These are phyloP conservation scores for Helostoma temminkii DNA, from an alignment of 2,797 vertebrate species.

Conservation along the genomic window DNA sequence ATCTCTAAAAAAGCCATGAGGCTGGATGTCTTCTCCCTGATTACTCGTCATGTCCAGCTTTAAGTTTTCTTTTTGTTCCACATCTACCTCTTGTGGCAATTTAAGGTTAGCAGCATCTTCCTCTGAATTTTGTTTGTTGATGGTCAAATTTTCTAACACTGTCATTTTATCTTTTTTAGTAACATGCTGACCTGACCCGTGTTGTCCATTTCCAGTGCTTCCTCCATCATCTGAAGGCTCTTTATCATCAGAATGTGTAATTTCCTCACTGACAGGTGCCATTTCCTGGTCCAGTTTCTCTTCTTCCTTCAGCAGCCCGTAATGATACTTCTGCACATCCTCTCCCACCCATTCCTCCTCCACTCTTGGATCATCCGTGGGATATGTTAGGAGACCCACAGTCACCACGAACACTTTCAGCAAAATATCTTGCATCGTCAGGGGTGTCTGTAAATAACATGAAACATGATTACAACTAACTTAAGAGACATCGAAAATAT, in stretches of 20 bases:
- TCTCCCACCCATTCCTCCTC: slow-evolving; percentile 80
- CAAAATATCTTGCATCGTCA: slow-evolving; percentile 87
- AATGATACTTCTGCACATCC: slow-evolving; percentile 83
- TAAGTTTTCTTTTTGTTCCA: slow-evolving; percentile 6
- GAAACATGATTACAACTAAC: slow-evolving; percentile 5
- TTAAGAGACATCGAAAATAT: neutral
- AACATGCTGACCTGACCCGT: neutral
- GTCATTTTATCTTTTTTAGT: slow-evolving; percentile 10
- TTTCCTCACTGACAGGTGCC: slow-evolving; percentile 44
- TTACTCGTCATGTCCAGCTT: slow-evolving; percentile 7
- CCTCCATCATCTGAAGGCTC: neutral
- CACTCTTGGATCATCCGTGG: slow-evolving; percentile 81
- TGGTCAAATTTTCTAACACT: slow-evolving; percentile 12
- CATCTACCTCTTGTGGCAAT: neutral
- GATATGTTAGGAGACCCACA: slow-evolving; percentile 87
- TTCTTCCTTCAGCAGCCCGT: slow-evolving; percentile 76
- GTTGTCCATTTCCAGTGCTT: neutral
- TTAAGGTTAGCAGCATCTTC: slow-evolving; percentile 12
- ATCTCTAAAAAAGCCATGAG: neutral
- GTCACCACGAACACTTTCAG: slow-evolving; percentile 88
- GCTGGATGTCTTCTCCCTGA: slow-evolving; percentile 6
- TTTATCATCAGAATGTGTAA: slow-evolving; percentile 19
- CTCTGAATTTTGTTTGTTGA: slow-evolving; percentile 2
- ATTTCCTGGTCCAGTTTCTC: slow-evolving; percentile 78
- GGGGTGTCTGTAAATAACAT: slow-evolving; percentile 66